These are phyloP conservation scores for Mobula hypostoma DNA, from an alignment of 2,113 vertebrate genomes.

Conservation along the genomic window DNA sequence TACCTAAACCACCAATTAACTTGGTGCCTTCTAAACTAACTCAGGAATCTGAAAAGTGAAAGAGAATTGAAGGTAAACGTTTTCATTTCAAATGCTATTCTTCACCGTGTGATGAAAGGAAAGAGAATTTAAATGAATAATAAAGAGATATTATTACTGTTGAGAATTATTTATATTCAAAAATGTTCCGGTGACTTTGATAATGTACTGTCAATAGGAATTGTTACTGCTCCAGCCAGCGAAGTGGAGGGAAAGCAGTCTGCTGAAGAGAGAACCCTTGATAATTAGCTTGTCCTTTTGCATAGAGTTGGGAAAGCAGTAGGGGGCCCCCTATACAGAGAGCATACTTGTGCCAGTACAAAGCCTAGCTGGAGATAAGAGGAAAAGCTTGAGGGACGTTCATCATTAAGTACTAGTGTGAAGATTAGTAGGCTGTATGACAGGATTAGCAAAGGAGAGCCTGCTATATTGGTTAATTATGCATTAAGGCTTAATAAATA, in stretches of 20 bases:
- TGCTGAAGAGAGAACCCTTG: constrained; percentile 69
- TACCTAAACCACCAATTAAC: neutral
- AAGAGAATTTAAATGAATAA: neutral
- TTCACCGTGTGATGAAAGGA: neutral
- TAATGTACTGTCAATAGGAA: neutral
- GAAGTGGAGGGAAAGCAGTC: constrained; percentile 69
- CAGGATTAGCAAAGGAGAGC: constrained; percentile 73
- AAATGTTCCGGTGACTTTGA: neutral
- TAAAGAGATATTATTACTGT: neutral
- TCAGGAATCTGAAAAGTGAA: neutral
- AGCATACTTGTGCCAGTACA: constrained; percentile 74
- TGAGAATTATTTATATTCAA: neutral
- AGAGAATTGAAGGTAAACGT: neutral
- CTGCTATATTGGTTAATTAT: constrained; percentile 75
- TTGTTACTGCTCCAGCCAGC: constrained; percentile 64
- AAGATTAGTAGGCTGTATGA: constrained; percentile 72
- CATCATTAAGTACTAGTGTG: constrained; percentile 78
- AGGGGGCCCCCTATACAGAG: constrained; percentile 64
- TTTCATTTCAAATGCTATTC: neutral
- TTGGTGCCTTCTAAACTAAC: too few species aligned
- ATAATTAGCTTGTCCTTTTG: constrained; percentile 72
- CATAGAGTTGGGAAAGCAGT: constrained; percentile 62
- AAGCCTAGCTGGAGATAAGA: constrained; percentile 75
- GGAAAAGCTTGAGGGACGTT: constrained; percentile 74
- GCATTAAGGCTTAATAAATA: constrained; percentile 62